phyloP scores from a whole-genome alignment of 2,888 invertebrate genomes.

The Halocaridina rubra region DNA sequence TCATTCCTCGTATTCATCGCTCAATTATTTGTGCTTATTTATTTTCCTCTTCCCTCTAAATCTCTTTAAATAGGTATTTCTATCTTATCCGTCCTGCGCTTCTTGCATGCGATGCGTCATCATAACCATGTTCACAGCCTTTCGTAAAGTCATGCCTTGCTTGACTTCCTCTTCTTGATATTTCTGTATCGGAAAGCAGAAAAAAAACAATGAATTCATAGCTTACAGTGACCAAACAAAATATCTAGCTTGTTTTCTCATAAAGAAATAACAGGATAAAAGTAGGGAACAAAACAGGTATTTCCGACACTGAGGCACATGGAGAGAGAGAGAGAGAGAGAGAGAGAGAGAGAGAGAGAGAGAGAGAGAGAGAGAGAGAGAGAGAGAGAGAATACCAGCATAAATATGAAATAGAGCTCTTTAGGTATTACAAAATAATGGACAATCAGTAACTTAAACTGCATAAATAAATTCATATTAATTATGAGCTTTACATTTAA shows the following conservation, averaged over 20 bases:
- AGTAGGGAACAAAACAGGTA: not conserved
- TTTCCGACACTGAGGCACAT: not conserved
- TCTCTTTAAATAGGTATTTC: too few relatives aligned
- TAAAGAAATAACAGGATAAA: not conserved
- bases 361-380: not conserved
- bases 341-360: not conserved
- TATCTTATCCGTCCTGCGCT: not conserved
- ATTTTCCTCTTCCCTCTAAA: not conserved
- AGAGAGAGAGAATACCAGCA: not conserved
- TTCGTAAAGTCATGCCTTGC: slow-evolving; percentile 15
- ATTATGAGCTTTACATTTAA: not conserved
- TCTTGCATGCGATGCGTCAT: slow-evolving; percentile 36
- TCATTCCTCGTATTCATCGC: not conserved
- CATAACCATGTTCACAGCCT: slow-evolving; percentile 38
- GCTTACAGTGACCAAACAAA: not conserved
- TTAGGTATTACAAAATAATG: not conserved
- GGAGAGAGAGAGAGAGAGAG: not conserved
- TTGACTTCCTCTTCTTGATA: slow-evolving; percentile 45
- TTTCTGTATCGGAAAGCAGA: slow-evolving; percentile 6
- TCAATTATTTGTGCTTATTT: not conserved
- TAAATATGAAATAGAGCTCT: too few relatives aligned
- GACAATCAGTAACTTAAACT: not conserved
- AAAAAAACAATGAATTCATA: not conserved
- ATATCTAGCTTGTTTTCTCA: not conserved
- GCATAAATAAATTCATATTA: not conserved